Evolutionary conservation across 2,797 vertebrate species (phyloP).

Genomic region (Fringilla coelebs): DNA sequence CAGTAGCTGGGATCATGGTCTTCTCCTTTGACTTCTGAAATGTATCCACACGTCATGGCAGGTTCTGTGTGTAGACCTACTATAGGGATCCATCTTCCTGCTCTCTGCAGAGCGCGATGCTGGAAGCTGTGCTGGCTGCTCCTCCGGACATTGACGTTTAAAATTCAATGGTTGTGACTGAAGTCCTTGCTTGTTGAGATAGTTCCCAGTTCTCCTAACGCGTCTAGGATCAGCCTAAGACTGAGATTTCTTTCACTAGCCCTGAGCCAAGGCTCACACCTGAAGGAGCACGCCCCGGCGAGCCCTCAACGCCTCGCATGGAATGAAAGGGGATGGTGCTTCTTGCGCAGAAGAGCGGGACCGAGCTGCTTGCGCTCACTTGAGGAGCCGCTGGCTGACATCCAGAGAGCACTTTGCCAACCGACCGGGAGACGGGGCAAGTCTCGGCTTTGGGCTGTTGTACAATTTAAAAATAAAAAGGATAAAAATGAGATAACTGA

Average conservation of each 20-base stretch:
- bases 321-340: not conserved
- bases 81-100: not conserved
- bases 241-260: not conserved
- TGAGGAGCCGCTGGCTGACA: not conserved
- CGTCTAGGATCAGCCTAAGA: not conserved
- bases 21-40: not conserved
- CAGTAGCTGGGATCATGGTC: not conserved
- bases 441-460: not conserved
- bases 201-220: not conserved
- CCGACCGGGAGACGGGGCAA: fast-evolving
- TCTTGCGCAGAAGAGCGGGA: not conserved
- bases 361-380: not conserved
- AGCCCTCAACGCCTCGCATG: not conserved
- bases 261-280: not conserved
- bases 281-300: fast-evolving
- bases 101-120: fast-evolving
- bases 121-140: not conserved
- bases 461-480: not conserved
- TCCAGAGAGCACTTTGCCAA: fast-evolving
- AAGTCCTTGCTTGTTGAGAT: not conserved
- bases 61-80: not conserved
- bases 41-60: fast-evolving
- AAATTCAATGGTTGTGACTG: not conserved
- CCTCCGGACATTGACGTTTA: not conserved
- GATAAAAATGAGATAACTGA: not conserved